Evolutionary conservation across 2,888 invertebrate species (phyloP), one percentile per base, ranked within the genome.

Genomic region (Chrysolina oricalcia): DNA sequence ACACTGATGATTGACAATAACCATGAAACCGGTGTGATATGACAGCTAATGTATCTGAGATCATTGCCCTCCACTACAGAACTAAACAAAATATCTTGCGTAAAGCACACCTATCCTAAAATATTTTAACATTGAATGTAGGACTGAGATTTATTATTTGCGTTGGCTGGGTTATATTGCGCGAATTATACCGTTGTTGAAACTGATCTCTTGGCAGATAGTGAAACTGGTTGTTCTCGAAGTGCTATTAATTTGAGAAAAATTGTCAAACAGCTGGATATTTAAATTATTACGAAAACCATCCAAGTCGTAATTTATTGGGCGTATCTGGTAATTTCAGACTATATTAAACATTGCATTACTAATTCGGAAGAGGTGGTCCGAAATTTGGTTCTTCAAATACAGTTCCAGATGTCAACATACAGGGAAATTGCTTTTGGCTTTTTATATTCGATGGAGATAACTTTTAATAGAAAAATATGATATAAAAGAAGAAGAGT

Each of bases 311-410:
- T 81, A 76, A 81, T 80, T 80, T 81, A 81, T 81, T 72, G 77
- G 70, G 68, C 73, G 74, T 81, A 81, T 81, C 71, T 75, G 79
- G 70, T 75, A 53, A 56, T 75, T 81, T 78, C 77, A 70, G 74
- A 72, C 75, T 72, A 78, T 81, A 81, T 78, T 80, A 77, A 80
- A 76, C 77, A 73, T 80, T 80, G 79, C 79, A 79, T 80, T 78
- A 79, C 74, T 78, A 79, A 81, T 78, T 77, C 74, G 75, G 70
- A 75, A 72, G 72, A 71, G 81, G 81, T 81, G 80, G 80, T 81
- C 81, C 48, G 23, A 40, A 53, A 53, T 21, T 59, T 43, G 65
- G 53, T 48, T 70, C 68, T 63, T 63, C 56, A n/a, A 19, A 46
- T 70, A 35, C 59, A 72, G 72, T 48, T 70, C 43, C 23, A 59